Conservation (phyloP, 2,797 vertebrate species). For the Fistularia tabacaria region DNA sequence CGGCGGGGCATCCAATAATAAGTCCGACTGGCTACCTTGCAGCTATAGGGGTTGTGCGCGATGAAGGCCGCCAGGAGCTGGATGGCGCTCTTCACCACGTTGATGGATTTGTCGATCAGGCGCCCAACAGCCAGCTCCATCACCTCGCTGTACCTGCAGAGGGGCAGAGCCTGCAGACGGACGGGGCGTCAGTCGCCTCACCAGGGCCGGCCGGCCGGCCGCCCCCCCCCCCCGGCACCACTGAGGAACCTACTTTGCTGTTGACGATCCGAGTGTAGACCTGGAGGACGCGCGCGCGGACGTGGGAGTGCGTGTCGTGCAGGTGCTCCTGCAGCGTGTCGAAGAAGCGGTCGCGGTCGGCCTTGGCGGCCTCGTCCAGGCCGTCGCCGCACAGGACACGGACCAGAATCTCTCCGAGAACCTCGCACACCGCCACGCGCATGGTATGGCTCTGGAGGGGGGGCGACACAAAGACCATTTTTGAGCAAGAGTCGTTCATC, state of each 20-base stretch:
- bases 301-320: conserved; percentile 84
- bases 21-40: conserved; percentile 79
- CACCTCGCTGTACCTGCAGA: conserved; percentile 86
- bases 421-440: conserved; percentile 88
- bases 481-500: too few species aligned
- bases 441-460: conserved; percentile 82
- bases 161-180: conserved; percentile 80
- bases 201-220: too few species aligned
- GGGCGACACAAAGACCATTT: too few species aligned
- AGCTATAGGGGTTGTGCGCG: conserved; percentile 95
- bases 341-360: conserved; percentile 87
- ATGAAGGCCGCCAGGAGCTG: conserved; percentile 91
- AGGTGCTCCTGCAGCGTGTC: conserved; percentile 87
- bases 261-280: conserved; percentile 87
- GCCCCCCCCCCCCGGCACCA: too few species aligned
- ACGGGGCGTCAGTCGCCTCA: neutral
- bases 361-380: conserved; percentile 81
- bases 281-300: conserved; percentile 87
- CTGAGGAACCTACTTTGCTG: conserved; percentile 77
- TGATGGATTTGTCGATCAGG: conserved; percentile 89
- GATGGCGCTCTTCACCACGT: conserved; percentile 91
- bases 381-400: conserved; percentile 86
- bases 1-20: too few species aligned
- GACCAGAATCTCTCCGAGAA: conserved; percentile 86
- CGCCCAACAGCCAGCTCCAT: conserved; percentile 86